Conservation (phyloP, 2,888 invertebrate genomes). For the Myopa tessellatipennis region DNA sequence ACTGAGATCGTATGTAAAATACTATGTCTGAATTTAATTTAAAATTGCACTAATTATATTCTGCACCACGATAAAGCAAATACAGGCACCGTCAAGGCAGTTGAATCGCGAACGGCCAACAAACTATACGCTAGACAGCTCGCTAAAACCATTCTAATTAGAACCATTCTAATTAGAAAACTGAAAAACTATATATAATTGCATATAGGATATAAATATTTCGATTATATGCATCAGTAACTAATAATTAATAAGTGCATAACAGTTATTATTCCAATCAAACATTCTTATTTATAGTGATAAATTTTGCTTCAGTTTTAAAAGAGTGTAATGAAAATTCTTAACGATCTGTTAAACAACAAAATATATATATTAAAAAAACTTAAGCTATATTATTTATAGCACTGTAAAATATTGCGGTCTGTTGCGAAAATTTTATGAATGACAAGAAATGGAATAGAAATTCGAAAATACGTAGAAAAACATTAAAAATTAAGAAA, state of each 20-base stretch:
- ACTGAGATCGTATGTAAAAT: neutral
- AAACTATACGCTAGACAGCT: neutral
- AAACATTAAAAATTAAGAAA: neutral
- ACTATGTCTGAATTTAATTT: neutral
- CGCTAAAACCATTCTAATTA: neutral
- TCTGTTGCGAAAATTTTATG: neutral
- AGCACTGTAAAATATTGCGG: slow-evolving; percentile 10
- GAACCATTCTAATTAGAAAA: neutral
- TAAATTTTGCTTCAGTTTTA: no score
- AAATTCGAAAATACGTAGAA: neutral
- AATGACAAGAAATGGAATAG: slow-evolving; percentile 15
- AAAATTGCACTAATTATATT: slow-evolving; percentile 21
- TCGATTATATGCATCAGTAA: neutral
- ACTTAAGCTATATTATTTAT: slow-evolving; percentile 25
- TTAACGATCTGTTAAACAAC: neutral
- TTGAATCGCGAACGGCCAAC: slow-evolving; percentile 21
- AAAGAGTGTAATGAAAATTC: no score
- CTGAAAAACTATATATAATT: neutral
- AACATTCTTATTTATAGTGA: no score
- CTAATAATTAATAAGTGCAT: neutral
- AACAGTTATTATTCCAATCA: neutral
- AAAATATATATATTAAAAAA: slow-evolving; percentile 5
- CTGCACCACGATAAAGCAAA: slow-evolving; percentile 2
- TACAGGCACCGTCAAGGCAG: neutral
- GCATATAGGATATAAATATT: neutral